These are phyloP conservation scores for Pilophorus perplexus DNA, from an alignment of 2,888 invertebrate genomes.

Conservation along the genomic window DNA sequence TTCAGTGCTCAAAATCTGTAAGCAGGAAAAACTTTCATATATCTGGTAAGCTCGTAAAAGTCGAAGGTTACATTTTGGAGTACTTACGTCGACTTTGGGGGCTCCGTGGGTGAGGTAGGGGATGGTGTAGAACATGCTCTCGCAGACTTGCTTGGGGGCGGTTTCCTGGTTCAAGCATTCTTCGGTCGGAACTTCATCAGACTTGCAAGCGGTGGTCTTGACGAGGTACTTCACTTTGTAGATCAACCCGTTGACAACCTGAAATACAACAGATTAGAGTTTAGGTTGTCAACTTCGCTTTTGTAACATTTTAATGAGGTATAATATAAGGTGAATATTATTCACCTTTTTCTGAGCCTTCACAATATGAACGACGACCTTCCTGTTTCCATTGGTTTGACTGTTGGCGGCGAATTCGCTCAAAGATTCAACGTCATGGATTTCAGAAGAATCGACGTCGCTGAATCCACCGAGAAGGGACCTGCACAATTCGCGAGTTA, in stretches of 20 bases:
- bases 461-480: not conserved
- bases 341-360: constrained; percentile 28
- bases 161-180: constrained; percentile 17
- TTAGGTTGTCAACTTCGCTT: not conserved
- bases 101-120: constrained; percentile 10
- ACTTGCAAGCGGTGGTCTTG: constrained; percentile 24
- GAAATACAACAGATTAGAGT: not conserved
- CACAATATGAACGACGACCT: constrained; percentile 10
- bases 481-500: not conserved
- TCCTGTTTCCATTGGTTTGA: constrained; percentile 3
- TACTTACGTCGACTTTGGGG: no score
- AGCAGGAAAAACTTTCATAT: no score
- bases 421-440: not conserved
- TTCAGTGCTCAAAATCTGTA: not conserved
- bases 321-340: no score
- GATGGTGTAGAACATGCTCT: not conserved
- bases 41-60: no score
- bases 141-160: constrained; percentile 27
- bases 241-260: constrained; percentile 10
- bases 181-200: not conserved
- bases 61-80: no score
- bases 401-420: constrained; percentile 11
- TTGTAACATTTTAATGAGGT: no score
- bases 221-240: constrained; percentile 26
- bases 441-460: constrained; percentile 8